Conservation (phyloP, 92 coral and sea anemone genomes). For the Diadumene lineata region DNA sequence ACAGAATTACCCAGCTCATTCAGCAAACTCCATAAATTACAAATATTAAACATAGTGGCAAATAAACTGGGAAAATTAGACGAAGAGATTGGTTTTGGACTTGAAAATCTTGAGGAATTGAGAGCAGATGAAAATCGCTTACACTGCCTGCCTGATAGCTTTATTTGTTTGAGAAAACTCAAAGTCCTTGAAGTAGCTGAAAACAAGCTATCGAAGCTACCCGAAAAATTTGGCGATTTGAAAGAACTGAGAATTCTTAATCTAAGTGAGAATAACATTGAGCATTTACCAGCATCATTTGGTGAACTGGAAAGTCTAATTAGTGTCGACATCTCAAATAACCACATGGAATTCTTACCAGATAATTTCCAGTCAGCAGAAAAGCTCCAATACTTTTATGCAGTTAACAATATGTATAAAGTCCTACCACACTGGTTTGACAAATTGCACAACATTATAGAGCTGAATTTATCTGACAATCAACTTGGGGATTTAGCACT, state of each 20-base stretch:
- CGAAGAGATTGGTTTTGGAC: conserved; percentile 51
- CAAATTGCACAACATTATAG: conserved; percentile 50
- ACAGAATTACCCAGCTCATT: conserved; percentile 56
- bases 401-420: conserved; percentile 68
- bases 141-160: conserved; percentile 59
- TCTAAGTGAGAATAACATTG: conserved; percentile 72
- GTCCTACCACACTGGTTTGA: conserved; percentile 88
- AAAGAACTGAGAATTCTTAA: conserved; percentile 65
- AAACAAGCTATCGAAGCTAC: conserved; percentile 58
- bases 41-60: conserved; percentile 64
- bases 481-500: conserved; percentile 66
- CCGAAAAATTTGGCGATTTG: conserved; percentile 77
- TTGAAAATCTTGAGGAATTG: conserved; percentile 56
- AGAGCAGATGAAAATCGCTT: conserved; percentile 83
- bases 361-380: conserved; percentile 64
- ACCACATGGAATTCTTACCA: conserved; percentile 60
- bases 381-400: conserved; percentile 63
- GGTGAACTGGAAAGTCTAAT: conserved; percentile 52
- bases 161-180: conserved; percentile 55
- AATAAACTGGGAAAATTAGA: conserved; percentile 57
- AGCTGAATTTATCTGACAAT: conserved; percentile 75
- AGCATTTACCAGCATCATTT: conserved; percentile 70
- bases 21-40: conserved; percentile 47
- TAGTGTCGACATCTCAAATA: conserved; percentile 71
- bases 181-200: conserved; percentile 87